Percentiles rank a stretch among this genome's conserved stretches.
Evolutionary conservation across 2,888 invertebrate genomes (phyloP).

Genomic region (Drosophila koepferae): DNA sequence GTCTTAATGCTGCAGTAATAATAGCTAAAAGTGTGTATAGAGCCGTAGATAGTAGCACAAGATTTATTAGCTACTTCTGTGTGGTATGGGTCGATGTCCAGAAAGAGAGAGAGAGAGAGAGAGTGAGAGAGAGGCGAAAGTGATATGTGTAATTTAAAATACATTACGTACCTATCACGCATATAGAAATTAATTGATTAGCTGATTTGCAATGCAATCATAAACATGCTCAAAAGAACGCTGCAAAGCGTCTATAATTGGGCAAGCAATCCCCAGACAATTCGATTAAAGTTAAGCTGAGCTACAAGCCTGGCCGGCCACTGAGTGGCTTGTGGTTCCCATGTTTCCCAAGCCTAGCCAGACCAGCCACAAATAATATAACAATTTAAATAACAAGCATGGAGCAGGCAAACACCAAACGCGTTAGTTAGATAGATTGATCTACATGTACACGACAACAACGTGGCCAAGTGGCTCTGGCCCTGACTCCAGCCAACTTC

Average conservation of each 20-base stretch:
- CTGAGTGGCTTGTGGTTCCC: constrained; percentile 38
- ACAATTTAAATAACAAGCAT: constrained; percentile 80
- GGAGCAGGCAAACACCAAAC: constrained; percentile 76
- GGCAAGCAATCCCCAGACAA: constrained; percentile 59
- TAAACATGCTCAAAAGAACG: constrained; percentile 55
- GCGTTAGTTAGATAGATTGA: constrained; percentile 81
- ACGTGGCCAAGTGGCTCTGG: constrained; percentile 50
- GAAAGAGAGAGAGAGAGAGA: too few relatives aligned
- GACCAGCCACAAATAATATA: constrained; percentile 76
- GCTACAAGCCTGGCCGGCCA: constrained; percentile 41
- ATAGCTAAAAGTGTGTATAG: constrained; percentile 72
- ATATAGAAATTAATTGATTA: constrained; percentile 53
- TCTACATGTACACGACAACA: constrained; percentile 78
- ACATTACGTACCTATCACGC: not conserved
- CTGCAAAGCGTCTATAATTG: constrained; percentile 53
- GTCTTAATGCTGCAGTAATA: constrained; percentile 76
- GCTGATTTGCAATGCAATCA: constrained; percentile 64
- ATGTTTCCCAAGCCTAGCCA: constrained; percentile 67
- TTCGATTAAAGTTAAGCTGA: constrained; percentile 75
- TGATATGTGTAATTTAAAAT: constrained; percentile 3
- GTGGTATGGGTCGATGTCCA: not conserved
- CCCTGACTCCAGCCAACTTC: constrained; percentile 1
- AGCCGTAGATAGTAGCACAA: constrained; percentile 63
- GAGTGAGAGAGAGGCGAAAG: too few relatives aligned
- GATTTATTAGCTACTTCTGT: constrained; percentile 66